phyloP scores from a whole-genome alignment of 2,888 invertebrate species.

The Brachypalpus laphriformis region DNA sequence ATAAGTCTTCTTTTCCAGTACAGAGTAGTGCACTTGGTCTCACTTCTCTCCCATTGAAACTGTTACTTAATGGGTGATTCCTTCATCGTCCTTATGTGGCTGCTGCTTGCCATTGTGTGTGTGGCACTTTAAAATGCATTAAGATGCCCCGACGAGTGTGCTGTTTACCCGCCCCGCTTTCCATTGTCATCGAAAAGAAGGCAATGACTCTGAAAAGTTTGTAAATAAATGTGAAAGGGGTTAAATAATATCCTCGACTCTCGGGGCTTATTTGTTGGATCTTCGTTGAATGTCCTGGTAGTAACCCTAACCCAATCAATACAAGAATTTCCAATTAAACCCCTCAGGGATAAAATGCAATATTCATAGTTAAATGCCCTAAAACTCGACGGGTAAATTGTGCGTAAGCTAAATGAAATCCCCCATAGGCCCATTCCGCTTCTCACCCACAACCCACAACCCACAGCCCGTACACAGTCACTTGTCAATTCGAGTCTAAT shows the following conservation, averaged over 20 bases:
- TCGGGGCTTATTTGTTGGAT: background rate
- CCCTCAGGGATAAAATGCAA: conserved; percentile 5
- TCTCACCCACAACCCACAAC: background rate
- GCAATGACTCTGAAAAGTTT: conserved; percentile 8
- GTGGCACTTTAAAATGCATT: conserved; percentile 61
- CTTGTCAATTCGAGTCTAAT: conserved; percentile 58
- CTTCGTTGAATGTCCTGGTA: background rate
- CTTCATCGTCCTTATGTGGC: conserved; percentile 7
- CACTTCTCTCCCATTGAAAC: conserved; percentile 25
- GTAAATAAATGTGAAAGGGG: conserved; percentile 15
- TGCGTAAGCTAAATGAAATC: conserved; percentile 16
- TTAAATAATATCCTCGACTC: background rate
- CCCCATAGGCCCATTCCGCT: background rate
- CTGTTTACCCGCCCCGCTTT: too few species aligned
- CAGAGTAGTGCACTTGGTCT: conserved; percentile 12
- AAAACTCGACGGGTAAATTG: conserved; percentile 13
- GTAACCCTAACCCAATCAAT: background rate
- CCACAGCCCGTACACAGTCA: background rate
- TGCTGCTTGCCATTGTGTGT: conserved; percentile 22
- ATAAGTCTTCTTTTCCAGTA: background rate
- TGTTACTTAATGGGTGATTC: conserved; percentile 48
- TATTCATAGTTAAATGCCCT: conserved; percentile 22
- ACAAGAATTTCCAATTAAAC: conserved; percentile 10
- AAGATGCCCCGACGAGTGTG: conserved; percentile 36
- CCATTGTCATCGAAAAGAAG: conserved; percentile 10